A percentile compares a stretch with the other conserved stretches of the same genome.
These are phyloP conservation scores for Oreonectes daqikongensis DNA, from an alignment of 2,797 vertebrate genomes.

Conservation along the genomic window DNA sequence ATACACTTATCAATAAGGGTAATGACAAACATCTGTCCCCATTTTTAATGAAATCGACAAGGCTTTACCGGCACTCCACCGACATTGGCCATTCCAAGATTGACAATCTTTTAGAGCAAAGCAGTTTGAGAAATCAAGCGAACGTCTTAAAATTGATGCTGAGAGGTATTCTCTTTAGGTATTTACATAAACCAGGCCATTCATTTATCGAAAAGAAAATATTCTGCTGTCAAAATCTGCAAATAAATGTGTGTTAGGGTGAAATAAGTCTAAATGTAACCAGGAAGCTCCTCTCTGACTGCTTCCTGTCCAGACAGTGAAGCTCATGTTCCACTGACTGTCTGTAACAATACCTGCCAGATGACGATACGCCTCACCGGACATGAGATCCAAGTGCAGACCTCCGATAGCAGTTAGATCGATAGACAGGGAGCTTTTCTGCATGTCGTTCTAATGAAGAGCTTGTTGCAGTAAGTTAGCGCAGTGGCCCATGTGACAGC, in stretches of 20 bases:
- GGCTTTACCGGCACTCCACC: constrained; percentile 71
- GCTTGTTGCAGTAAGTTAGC: constrained; percentile 23
- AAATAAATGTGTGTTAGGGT: background rate
- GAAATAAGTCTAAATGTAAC: background rate
- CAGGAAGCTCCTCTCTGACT: constrained; percentile 2
- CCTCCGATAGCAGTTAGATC: constrained; percentile 31
- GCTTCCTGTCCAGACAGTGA: constrained; percentile 27
- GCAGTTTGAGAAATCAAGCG: constrained; percentile 68
- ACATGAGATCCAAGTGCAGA: constrained; percentile 32
- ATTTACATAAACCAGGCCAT: background rate
- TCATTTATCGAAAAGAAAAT: background rate
- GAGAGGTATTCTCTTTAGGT: background rate
- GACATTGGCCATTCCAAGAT: constrained; percentile 73
- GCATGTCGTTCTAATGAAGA: constrained; percentile 39
- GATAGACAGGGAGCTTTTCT: constrained; percentile 32
- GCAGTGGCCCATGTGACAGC: constrained; percentile 1
- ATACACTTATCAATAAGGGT: constrained; percentile 82
- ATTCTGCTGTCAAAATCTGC: background rate
- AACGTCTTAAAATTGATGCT: constrained; percentile 62
- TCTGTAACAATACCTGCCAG: constrained; percentile 41
- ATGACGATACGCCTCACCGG: constrained; percentile 27
- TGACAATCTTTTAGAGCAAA: constrained; percentile 76
- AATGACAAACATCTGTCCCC: constrained; percentile 84
- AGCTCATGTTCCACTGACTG: constrained; percentile 35
- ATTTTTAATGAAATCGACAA: constrained; percentile 82